phyloP scores from a whole-genome alignment of 2,113 vertebrate genomes.

The Chaetops frenatus region DNA sequence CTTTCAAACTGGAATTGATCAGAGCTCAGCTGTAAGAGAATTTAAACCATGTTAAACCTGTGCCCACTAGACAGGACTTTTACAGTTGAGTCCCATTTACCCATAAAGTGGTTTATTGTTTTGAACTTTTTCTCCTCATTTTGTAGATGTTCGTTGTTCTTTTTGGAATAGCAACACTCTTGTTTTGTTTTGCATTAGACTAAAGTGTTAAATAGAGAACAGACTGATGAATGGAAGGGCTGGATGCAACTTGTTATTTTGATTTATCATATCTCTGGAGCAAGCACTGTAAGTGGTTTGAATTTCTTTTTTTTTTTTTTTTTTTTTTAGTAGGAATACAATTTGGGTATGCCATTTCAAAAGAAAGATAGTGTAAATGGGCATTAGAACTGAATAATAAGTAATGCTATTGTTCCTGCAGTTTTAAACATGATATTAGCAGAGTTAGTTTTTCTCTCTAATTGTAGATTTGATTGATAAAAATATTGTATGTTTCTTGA shows the following conservation, averaged over 20 bases:
- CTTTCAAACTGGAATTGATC: not conserved
- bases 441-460: not conserved
- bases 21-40: not conserved
- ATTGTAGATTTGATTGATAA: not conserved
- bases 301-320: not conserved
- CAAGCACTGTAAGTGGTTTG: slow-evolving; percentile 87
- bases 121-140: slow-evolving; percentile 40
- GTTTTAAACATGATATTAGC: not conserved
- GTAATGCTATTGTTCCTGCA: not conserved
- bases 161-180: slow-evolving; percentile 51
- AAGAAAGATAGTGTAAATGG: not conserved
- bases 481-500: not conserved
- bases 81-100: not conserved
- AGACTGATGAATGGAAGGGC: slow-evolving; percentile 99
- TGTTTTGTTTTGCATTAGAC: slow-evolving; percentile 75
- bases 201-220: slow-evolving; percentile 94
- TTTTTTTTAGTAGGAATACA: not conserved
- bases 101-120: not conserved
- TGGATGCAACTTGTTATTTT: slow-evolving; percentile 99
- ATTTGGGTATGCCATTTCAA: not conserved
- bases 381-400: not conserved
- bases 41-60: not conserved
- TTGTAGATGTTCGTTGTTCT: slow-evolving; percentile 40
- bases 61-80: not conserved
- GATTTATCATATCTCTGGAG: slow-evolving; percentile 97